phyloP scores from a whole-genome alignment of 2,797 vertebrate genomes.

The Clamator glandarius region DNA sequence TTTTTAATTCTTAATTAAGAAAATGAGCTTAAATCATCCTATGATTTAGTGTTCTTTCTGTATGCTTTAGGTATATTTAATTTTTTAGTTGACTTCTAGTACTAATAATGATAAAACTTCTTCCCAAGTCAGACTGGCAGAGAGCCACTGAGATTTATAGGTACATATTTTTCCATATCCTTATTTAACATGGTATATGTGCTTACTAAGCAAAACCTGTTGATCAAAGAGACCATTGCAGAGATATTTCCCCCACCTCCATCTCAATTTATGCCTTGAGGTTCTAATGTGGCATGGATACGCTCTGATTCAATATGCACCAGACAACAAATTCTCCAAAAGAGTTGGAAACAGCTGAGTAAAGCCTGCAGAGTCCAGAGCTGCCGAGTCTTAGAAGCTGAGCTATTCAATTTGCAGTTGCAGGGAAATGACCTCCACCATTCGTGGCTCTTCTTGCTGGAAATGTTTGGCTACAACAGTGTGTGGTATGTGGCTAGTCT shows the following conservation, averaged over 20 bases:
- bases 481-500: neutral
- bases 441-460: neutral
- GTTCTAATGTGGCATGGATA: no score
- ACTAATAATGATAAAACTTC: neutral
- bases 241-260: neutral
- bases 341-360: neutral
- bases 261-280: neutral
- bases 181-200: neutral
- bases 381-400: neutral
- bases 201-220: neutral
- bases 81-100: neutral
- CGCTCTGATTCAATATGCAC: neutral
- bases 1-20: constrained; percentile 11
- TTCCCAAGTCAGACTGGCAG: neutral
- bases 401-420: neutral
- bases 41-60: neutral
- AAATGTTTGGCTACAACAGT: neutral
- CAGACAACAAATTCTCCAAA: neutral
- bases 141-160: neutral
- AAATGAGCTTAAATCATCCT: neutral
- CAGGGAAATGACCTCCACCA: neutral
- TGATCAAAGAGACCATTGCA: neutral
- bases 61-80: neutral
- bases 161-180: neutral
- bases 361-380: neutral